A percentile compares a stretch with the other conserved stretches of the same genome.
phyloP scores from a whole-genome alignment of 2,888 invertebrate species.

The Artemia sp. region DNA sequence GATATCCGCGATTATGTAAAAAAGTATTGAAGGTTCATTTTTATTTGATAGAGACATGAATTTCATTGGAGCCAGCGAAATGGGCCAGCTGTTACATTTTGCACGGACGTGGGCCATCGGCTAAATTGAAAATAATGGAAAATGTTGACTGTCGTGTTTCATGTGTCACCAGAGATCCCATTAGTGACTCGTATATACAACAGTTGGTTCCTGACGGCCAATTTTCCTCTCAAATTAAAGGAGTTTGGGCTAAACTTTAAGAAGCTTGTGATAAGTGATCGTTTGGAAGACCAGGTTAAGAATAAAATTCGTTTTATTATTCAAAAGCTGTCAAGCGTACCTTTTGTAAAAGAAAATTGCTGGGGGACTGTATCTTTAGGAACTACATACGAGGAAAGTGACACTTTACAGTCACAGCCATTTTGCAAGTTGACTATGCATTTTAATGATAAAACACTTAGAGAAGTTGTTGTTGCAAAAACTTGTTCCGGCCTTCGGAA shows the following conservation, averaged over 20 bases:
- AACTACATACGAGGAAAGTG: background rate
- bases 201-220: background rate
- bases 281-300: background rate
- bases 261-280: background rate
- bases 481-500: no score
- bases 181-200: no score
- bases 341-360: background rate
- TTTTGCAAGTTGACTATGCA: slow-evolving; percentile 14
- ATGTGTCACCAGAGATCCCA: background rate
- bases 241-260: background rate
- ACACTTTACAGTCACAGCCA: background rate
- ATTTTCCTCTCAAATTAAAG: background rate
- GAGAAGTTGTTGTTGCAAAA: background rate
- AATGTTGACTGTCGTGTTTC: background rate
- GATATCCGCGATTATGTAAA: background rate
- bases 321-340: background rate
- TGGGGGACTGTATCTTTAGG: background rate
- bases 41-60: slow-evolving; percentile 3
- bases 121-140: background rate
- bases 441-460: slow-evolving; percentile 12
- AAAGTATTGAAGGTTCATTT: background rate
- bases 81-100: slow-evolving; percentile 15
- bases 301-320: background rate
- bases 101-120: background rate
- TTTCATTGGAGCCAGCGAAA: background rate